Evolutionary conservation across 2,888 invertebrate genomes (phyloP).

Genomic region (Lingula anatina): DNA sequence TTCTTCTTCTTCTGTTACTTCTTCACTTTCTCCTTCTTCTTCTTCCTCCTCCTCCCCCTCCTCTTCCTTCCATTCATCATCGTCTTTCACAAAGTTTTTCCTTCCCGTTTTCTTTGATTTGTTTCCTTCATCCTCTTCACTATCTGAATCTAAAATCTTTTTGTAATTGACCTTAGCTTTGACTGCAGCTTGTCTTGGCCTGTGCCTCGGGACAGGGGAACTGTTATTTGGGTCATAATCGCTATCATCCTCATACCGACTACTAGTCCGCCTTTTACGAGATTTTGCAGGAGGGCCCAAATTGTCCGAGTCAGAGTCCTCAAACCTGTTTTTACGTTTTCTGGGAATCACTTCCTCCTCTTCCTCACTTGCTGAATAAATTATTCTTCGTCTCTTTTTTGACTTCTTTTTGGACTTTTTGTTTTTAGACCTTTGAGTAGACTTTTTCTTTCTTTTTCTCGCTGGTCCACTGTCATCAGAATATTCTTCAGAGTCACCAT

Average conservation of each 20-base stretch:
- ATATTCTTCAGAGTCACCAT: background rate
- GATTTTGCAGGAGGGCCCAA: too few species aligned
- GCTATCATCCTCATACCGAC: constrained; percentile 3
- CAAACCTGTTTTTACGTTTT: constrained; percentile 1
- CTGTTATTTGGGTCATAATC: constrained; percentile 10
- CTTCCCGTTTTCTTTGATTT: constrained; percentile 7
- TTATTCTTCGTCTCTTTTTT: constrained; percentile 8
- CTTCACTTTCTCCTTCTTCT: constrained; percentile 10
- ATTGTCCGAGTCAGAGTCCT: constrained; percentile 9
- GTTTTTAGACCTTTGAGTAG: constrained; percentile 5
- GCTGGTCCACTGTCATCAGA: constrained; percentile 5
- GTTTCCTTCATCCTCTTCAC: constrained; percentile 7
- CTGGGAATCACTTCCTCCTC: constrained; percentile 5
- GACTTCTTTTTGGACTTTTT: constrained; percentile 11
- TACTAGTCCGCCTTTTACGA: too few species aligned
- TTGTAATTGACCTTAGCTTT: background rate
- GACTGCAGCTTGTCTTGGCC: too few species aligned
- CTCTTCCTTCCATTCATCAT: constrained; percentile 6
- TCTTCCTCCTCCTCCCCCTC: constrained; percentile 6
- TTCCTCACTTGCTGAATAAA: constrained; percentile 4
- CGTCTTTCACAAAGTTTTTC: constrained; percentile 7
- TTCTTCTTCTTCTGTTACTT: constrained; percentile 12
- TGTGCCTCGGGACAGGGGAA: constrained; percentile 11
- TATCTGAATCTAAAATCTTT: constrained; percentile 1
- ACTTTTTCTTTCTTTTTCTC: constrained; percentile 4